Evolutionary conservation across 2,797 vertebrate genomes (phyloP).

Genomic region (Dicrostonyx torquatus): DNA sequence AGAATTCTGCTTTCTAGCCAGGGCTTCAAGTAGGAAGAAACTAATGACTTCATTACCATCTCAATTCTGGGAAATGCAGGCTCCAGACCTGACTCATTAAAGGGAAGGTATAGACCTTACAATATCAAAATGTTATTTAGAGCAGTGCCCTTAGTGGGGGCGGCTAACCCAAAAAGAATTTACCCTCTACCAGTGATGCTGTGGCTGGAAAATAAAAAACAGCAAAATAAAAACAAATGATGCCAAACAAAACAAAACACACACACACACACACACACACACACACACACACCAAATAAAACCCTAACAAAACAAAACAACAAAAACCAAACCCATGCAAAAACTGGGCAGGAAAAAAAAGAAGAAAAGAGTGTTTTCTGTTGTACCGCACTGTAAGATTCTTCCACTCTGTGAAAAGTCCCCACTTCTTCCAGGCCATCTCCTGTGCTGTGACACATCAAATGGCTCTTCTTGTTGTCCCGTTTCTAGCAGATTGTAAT

Average conservation of each 20-base stretch:
- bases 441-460: slow-evolving; percentile 75
- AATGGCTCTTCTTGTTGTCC: slow-evolving; percentile 79
- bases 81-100: slow-evolving; percentile 89
- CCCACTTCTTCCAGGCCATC: slow-evolving; percentile 69
- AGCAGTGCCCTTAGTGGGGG: slow-evolving; percentile 87
- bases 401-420: slow-evolving; percentile 75
- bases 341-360: slow-evolving; percentile 18
- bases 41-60: slow-evolving; percentile 92
- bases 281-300: not conserved
- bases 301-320: not conserved
- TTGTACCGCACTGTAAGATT: not conserved
- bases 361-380: not conserved
- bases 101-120: slow-evolving; percentile 89
- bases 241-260: not conserved
- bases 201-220: slow-evolving; percentile 78
- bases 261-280: not conserved
- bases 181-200: slow-evolving; percentile 78
- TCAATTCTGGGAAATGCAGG: slow-evolving; percentile 90
- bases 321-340: not conserved
- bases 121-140: slow-evolving; percentile 89
- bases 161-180: slow-evolving; percentile 85
- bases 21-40: slow-evolving; percentile 90
- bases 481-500: slow-evolving; percentile 80
- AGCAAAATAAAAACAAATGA: slow-evolving; percentile 2
- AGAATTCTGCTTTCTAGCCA: slow-evolving; percentile 87